Evolutionary conservation across 2,113 vertebrate species (phyloP).

Genomic region (Capra hircus): DNA sequence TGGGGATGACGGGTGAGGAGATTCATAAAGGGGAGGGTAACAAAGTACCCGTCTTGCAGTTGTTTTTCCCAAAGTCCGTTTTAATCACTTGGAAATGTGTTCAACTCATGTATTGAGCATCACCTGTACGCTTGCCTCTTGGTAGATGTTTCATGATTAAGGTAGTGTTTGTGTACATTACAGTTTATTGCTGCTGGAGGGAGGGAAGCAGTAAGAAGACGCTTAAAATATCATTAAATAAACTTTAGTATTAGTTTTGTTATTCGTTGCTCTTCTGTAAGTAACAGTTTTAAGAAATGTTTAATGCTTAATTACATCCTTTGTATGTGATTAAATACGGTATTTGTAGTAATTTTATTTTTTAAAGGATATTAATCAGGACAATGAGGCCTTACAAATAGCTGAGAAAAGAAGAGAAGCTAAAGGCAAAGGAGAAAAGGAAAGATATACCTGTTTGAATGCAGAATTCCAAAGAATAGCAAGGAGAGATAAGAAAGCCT

Average conservation of each 20-base stretch:
- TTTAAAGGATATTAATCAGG: conserved; percentile 1
- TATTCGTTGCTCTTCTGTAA: neutral
- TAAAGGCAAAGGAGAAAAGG: neutral
- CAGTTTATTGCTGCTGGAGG: neutral
- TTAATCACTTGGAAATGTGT: neutral
- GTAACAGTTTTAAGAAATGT: neutral
- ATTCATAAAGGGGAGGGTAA: neutral
- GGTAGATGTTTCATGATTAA: neutral
- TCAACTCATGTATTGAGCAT: neutral
- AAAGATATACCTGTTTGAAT: neutral
- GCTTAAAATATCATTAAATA: neutral
- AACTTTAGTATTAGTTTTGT: neutral
- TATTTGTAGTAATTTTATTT: neutral
- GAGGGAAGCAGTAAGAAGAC: neutral
- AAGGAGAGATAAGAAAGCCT: neutral
- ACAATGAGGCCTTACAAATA: neutral
- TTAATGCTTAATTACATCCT: neutral
- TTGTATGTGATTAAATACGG: neutral
- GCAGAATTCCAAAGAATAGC: neutral
- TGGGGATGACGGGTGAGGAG: neutral
- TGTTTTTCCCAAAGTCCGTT: neutral
- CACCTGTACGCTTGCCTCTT: too few relatives aligned
- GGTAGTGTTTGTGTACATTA: neutral
- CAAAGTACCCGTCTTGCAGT: neutral
- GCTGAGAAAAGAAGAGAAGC: neutral